These are phyloP conservation scores for Toxotes chatareus DNA, from an alignment of 2,113 vertebrate species.

Conservation along the genomic window DNA sequence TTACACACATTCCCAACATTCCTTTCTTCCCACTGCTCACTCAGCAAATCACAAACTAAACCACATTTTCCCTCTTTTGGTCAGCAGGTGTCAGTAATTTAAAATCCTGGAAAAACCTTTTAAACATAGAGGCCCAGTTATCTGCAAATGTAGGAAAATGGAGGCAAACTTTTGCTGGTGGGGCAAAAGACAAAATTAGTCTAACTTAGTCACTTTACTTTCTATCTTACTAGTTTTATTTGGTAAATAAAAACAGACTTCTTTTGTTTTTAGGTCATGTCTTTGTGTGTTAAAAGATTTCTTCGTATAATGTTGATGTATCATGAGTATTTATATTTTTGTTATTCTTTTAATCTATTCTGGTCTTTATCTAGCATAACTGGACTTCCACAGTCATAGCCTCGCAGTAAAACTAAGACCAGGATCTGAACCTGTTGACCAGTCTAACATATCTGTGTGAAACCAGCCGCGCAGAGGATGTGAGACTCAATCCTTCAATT, in stretches of 20 bases:
- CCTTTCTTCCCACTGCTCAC: background rate
- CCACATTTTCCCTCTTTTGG: background rate
- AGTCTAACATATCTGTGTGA: background rate
- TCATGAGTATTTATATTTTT: background rate
- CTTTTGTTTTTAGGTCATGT: no score
- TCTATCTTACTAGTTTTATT: background rate
- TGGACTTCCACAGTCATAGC: background rate
- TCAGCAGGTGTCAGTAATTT: background rate
- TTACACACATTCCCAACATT: background rate
- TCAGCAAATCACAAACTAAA: no score
- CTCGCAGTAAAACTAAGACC: background rate
- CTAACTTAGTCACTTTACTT: background rate
- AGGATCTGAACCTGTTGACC: background rate
- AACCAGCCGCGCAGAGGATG: conserved; percentile 41
- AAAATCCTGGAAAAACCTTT: background rate
- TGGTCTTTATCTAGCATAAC: background rate
- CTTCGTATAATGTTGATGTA: no score
- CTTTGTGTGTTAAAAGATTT: no score
- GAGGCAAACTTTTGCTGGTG: no score
- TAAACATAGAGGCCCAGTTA: no score
- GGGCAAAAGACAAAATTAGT: no score
- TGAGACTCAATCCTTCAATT: conserved; percentile 7
- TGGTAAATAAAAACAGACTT: background rate
- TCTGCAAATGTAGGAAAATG: no score
- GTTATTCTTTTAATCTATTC: background rate